A percentile compares a stretch with the other conserved stretches of the same genome.
These are phyloP conservation scores for Merodon equestris DNA, from an alignment of 2,888 invertebrate genomes.

Conservation along the genomic window DNA sequence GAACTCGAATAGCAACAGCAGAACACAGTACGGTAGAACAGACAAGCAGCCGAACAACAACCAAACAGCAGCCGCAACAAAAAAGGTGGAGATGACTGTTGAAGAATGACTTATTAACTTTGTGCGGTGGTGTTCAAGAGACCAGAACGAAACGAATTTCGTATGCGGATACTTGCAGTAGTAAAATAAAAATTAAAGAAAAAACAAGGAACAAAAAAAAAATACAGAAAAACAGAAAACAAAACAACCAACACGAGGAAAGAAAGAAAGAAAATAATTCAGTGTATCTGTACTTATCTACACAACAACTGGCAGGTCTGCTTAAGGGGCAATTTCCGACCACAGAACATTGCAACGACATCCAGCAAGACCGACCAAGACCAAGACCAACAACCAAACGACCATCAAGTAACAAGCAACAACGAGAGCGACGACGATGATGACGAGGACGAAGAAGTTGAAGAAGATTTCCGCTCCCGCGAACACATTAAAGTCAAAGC, in stretches of 20 bases:
- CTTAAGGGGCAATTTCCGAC: slow-evolving; percentile 60
- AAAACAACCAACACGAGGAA: too few relatives aligned
- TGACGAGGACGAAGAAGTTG: slow-evolving; percentile 31
- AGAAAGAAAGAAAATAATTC: slow-evolving; percentile 25
- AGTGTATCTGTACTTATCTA: slow-evolving; percentile 56
- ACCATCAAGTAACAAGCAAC: slow-evolving; percentile 8
- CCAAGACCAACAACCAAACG: too few relatives aligned
- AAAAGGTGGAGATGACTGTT: slow-evolving; percentile 69
- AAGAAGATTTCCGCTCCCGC: slow-evolving; percentile 68
- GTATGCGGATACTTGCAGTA: slow-evolving; percentile 68
- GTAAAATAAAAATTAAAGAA: slow-evolving; percentile 51
- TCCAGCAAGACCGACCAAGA: slow-evolving; percentile 37
- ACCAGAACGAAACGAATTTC: slow-evolving; percentile 70
- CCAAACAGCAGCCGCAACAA: slow-evolving; percentile 28
- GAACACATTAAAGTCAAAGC: slow-evolving; percentile 62
- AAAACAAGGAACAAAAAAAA: not conserved
- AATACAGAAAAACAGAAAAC: slow-evolving; percentile 13
- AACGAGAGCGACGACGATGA: slow-evolving; percentile 12
- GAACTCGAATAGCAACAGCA: not conserved
- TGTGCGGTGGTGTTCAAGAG: slow-evolving; percentile 70
- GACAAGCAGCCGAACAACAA: slow-evolving; percentile 11
- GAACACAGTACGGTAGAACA: too few relatives aligned
- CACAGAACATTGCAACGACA: slow-evolving; percentile 64
- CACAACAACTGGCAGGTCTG: slow-evolving; percentile 58
- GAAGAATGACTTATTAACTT: slow-evolving; percentile 71